Evolutionary conservation across 23 tunicate species (phyloP).

Genomic region (Botrylloides violaceus): DNA sequence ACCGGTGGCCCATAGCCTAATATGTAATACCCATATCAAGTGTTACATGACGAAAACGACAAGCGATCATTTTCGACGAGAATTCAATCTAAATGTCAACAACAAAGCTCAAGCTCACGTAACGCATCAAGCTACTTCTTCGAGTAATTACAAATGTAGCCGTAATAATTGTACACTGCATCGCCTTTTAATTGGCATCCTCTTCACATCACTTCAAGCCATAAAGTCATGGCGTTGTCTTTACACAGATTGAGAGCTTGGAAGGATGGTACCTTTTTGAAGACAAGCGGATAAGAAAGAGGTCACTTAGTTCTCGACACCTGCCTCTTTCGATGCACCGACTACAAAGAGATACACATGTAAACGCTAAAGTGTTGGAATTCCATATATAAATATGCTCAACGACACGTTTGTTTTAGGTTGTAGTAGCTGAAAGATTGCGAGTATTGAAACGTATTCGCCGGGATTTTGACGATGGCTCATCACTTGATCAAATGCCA

Average conservation of each 20-base stretch:
- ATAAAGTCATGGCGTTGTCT: background rate
- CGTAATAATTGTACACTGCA: background rate
- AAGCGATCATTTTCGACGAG: too few relatives aligned
- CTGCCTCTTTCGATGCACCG: slow-evolving; percentile 2
- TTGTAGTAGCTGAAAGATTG: slow-evolving; percentile 33
- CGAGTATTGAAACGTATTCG: slow-evolving; percentile 28
- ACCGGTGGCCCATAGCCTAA: too few relatives aligned
- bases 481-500: background rate
- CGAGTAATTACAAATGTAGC: background rate
- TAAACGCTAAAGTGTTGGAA: background rate
- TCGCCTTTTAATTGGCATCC: background rate
- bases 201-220: background rate
- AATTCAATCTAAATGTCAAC: too few relatives aligned
- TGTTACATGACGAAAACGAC: too few relatives aligned
- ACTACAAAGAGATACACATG: slow-evolving; percentile 11
- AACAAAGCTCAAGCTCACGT: too few relatives aligned
- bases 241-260: slow-evolving; percentile 42
- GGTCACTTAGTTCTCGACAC: slow-evolving; percentile 35
- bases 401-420: background rate
- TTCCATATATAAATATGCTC: background rate
- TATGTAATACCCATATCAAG: too few relatives aligned
- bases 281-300: slow-evolving; percentile 40
- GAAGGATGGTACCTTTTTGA: slow-evolving; percentile 75
- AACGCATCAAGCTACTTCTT: too few relatives aligned
- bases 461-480: slow-evolving; percentile 10